phyloP scores from a whole-genome alignment of 2,113 vertebrate species.

The Petromus typicus region DNA sequence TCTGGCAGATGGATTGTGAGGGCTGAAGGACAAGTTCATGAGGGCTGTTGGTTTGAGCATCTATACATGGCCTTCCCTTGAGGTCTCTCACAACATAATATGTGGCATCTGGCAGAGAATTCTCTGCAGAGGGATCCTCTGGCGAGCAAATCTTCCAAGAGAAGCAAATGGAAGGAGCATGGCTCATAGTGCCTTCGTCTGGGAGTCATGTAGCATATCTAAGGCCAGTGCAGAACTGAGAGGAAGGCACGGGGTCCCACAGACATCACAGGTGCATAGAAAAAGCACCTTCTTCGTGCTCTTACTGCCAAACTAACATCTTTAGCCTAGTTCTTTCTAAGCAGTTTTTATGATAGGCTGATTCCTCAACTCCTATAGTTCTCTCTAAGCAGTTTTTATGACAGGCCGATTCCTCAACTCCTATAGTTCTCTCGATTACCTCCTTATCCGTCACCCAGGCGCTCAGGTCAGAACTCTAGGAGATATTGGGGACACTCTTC shows the following conservation, averaged over 20 bases:
- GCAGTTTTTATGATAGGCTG: too few relatives aligned
- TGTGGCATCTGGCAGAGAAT: not conserved
- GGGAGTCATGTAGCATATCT: not conserved
- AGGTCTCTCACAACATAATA: not conserved
- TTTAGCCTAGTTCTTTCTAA: slow-evolving; percentile 31
- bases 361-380: too few relatives aligned
- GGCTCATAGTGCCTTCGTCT: not conserved
- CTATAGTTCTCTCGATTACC: not conserved
- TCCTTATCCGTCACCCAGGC: slow-evolving; percentile 9
- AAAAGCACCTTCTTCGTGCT: not conserved
- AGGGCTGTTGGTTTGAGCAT: not conserved
- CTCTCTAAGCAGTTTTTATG: too few relatives aligned
- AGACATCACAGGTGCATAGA: not conserved
- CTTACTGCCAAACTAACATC: not conserved
- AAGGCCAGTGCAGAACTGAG: not conserved
- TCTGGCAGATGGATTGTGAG: not conserved
- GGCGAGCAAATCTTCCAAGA: not conserved
- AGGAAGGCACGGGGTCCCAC: not conserved
- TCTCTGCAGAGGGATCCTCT: not conserved
- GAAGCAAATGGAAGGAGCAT: not conserved
- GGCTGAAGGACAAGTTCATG: not conserved
- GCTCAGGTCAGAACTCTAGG: not conserved
- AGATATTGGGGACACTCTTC: not conserved
- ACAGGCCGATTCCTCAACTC: not conserved
- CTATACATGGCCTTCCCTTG: not conserved